Base-by-base conservation (phyloP, 2,797 vertebrate species). In the Gallinago solitaria region DNA sequence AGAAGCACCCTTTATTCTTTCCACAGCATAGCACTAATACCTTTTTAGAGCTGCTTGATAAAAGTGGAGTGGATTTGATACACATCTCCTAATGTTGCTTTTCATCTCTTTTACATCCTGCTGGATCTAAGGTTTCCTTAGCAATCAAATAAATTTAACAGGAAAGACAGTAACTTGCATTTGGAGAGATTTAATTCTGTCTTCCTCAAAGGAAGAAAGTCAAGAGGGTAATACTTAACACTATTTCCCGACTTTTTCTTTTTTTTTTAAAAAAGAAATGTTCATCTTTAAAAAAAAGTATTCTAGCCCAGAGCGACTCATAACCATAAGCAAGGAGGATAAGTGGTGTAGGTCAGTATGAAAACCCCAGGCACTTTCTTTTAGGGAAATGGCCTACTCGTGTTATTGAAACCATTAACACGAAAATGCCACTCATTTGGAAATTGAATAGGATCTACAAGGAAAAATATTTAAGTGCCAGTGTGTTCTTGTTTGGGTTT, bases 31-130 rank as follows among this genome's bases (percentile, higher is more conserved):
- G 47, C 37, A 50, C 91, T 97, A 93, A 93, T 93, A 94, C 89
- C 56, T 89, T 94, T 79, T 79, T 51, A 96, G 84, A 96, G 70
- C 87, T 68, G 88, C 68, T 97, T 94, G 64, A 78, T 91, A 48
- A 87, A 84, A 87, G 89, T 48, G 30, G 54, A 93, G 51, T 74
- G 69, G 93, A 90, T 92, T 93, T 89, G 79, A 65, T 96, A 88
- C 65, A 87, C 91, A 93, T 97, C 97, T 91, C 88, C 77, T 97
- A 92, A 97, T 96, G 91, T 95, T 87, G 74, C 95, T 96, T 97
- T 96, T 96, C 89, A 94, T 95, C 88, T 79, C 70, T 67, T 5
- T 50, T 71, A 88, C 85, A 69, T 90, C 54, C 89, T 84, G 63
- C 65, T 86, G 82, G 90, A 93, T 93, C 94, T 78, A 89, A 90